Conservation (phyloP, 2,113 vertebrate species). For the Alexandromys fortis region DNA sequence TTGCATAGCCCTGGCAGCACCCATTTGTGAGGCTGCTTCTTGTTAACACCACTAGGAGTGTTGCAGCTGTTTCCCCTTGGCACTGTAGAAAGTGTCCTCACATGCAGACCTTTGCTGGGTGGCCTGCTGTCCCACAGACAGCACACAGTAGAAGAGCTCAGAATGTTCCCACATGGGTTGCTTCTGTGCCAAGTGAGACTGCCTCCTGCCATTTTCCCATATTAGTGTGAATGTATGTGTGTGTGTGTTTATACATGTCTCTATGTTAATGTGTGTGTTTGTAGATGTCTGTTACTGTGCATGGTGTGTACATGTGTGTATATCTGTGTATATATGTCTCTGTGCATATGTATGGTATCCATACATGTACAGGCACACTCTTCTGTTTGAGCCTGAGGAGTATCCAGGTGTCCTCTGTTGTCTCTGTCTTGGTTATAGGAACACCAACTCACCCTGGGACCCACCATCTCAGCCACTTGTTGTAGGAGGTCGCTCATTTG, state of each 20-base stretch:
- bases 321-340: not conserved
- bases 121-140: not conserved
- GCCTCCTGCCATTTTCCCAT: not conserved
- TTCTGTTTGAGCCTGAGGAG: not conserved
- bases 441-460: not conserved
- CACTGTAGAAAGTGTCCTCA: not conserved
- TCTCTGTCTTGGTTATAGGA: not conserved
- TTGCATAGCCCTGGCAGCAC: not conserved
- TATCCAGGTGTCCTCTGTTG: not conserved
- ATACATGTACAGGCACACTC: not conserved
- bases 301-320: not conserved
- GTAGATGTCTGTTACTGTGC: too few species aligned
- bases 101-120: accelerated
- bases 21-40: not conserved
- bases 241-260: not conserved
- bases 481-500: too few species aligned
- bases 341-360: not conserved
- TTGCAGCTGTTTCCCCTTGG: too few species aligned
- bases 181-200: not conserved
- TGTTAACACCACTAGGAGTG: not conserved
- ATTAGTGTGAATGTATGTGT: not conserved
- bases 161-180: not conserved
- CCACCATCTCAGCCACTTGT: not conserved
- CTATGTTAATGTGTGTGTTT: not conserved
- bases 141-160: not conserved